A percentile compares a stretch with the other conserved stretches of the same genome.
phyloP scores from a whole-genome alignment of 2,113 vertebrate genomes.

The Cairina moschata region DNA sequence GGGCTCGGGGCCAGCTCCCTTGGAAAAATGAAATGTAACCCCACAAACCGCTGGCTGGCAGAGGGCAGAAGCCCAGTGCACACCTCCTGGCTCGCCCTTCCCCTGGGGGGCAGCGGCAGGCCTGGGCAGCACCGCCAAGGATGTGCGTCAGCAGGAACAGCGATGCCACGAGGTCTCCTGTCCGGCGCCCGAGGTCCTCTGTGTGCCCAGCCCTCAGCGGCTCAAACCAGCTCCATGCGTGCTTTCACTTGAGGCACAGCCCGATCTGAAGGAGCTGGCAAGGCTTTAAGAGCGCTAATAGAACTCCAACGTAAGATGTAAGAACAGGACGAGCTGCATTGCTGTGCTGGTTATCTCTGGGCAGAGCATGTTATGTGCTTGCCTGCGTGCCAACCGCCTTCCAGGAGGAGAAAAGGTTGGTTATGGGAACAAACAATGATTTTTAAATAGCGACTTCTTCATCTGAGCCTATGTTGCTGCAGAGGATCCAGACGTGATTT shows the following conservation, averaged over 20 bases:
- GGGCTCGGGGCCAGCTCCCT: not conserved
- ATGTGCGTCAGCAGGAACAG: not conserved
- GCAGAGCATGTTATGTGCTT: not conserved
- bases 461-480: no score
- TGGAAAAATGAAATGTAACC: not conserved
- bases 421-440: rapidly evolving
- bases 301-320: rapidly evolving
- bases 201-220: not conserved
- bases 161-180: not conserved
- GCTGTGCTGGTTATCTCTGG: not conserved
- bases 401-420: not conserved
- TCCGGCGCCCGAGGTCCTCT: not conserved
- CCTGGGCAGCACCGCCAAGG: not conserved
- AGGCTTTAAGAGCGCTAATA: not conserved
- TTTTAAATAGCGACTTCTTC: not conserved
- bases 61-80: not conserved
- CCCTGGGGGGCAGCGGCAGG: not conserved
- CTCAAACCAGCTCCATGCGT: not conserved
- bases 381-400: not conserved
- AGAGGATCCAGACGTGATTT: not conserved
- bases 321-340: not conserved
- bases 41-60: not conserved
- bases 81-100: not conserved
- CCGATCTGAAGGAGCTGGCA: not conserved
- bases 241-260: not conserved